phyloP scores from a whole-genome alignment of 2,888 invertebrate species.

The Drosophila trichaetosa region DNA sequence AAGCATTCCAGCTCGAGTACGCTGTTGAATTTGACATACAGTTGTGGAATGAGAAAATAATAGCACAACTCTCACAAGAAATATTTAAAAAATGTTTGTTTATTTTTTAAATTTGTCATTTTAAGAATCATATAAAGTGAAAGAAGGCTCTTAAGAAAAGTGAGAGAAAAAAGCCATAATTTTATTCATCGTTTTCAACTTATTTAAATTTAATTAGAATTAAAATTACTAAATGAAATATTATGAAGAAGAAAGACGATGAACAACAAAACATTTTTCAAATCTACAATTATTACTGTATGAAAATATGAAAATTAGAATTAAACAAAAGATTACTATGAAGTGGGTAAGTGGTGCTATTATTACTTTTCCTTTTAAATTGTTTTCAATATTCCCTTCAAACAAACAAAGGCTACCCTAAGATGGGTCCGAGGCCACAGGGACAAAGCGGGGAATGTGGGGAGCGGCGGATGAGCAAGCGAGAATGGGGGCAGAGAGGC shows the following conservation, averaged over 20 bases:
- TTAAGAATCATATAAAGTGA: neutral
- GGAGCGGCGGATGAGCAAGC: too few species aligned
- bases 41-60: neutral
- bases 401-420: neutral
- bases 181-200: neutral
- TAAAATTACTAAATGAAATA: neutral
- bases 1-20: slow-evolving; percentile 69
- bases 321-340: neutral
- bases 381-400: neutral
- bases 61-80: neutral
- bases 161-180: neutral
- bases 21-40: slow-evolving; percentile 57
- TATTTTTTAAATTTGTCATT: neutral
- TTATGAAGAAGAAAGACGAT: neutral
- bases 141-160: neutral
- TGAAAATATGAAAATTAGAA: neutral
- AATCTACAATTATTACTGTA: neutral
- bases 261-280: neutral
- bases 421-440: too few species aligned
- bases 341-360: neutral
- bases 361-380: neutral
- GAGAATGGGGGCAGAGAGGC: too few species aligned
- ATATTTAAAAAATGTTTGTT: neutral
- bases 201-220: neutral
- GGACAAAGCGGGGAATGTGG: too few species aligned